Percentiles rank a stretch among this genome's conserved stretches.
Conservation (phyloP, 2,797 vertebrate species). For the Staurois parvus region DNA sequence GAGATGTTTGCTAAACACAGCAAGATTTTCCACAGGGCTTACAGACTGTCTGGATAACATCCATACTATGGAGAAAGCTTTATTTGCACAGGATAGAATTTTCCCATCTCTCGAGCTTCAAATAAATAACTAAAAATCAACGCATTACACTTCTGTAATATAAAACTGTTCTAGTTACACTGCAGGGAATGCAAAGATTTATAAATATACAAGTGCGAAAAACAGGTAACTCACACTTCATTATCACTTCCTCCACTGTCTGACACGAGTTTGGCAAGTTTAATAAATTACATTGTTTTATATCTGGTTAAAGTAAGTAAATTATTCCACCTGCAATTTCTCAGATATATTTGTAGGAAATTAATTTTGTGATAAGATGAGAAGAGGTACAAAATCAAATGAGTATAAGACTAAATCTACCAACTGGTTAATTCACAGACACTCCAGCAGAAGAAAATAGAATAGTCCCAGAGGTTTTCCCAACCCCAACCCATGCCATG, state of each 20-base stretch:
- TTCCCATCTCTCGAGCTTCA: constrained; percentile 31
- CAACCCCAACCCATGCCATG: no score
- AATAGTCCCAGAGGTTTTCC: no score
- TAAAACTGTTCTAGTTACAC: background rate
- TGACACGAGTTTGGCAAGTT: background rate
- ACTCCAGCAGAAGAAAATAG: no score
- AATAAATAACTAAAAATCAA: constrained; percentile 30
- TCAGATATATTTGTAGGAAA: background rate
- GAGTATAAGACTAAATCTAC: no score
- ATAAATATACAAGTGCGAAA: constrained; percentile 40
- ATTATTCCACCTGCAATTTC: background rate
- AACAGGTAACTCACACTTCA: constrained; percentile 6
- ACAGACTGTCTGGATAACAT: constrained; percentile 44
- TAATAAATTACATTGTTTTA: background rate
- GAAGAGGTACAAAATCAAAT: no score
- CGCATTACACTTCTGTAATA: background rate
- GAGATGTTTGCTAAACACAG: constrained; percentile 54
- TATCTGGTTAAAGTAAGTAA: background rate
- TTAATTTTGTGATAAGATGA: background rate
- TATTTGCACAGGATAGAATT: constrained; percentile 44
- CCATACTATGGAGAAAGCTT: background rate
- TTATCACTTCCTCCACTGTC: constrained; percentile 2
- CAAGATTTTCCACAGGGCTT: constrained; percentile 55
- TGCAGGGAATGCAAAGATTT: background rate
- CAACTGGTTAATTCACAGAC: no score